phyloP scores from a whole-genome alignment of 2,113 vertebrate genomes.

The Phocoena phocoena region DNA sequence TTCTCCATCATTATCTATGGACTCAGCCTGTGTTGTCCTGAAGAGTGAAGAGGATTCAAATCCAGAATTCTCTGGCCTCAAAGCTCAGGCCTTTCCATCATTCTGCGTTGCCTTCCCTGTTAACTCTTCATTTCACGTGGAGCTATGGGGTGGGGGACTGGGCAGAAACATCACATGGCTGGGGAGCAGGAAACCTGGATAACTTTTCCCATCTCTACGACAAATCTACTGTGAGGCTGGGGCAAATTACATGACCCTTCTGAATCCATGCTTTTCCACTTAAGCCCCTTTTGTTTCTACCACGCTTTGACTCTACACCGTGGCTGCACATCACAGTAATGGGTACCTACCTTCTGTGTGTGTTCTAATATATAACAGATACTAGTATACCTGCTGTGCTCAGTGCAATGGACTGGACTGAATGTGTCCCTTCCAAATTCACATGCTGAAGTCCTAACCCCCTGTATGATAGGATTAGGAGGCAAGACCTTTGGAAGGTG shows the following conservation, averaged over 20 bases:
- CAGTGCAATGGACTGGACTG: background rate
- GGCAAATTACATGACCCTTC: background rate
- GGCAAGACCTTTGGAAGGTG: background rate
- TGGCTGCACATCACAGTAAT: background rate
- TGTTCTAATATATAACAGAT: background rate
- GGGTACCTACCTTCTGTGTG: background rate
- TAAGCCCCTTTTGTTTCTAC: background rate
- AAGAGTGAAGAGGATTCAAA: background rate
- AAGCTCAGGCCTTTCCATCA: background rate
- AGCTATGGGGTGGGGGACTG: accelerated
- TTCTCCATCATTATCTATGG: background rate
- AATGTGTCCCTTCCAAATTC: background rate
- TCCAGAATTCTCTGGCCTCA: background rate
- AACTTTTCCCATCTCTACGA: background rate
- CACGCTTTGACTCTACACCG: background rate
- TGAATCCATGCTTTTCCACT: background rate
- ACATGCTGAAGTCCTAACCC: background rate
- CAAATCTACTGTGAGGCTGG: background rate
- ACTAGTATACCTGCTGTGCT: background rate
- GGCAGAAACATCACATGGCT: background rate
- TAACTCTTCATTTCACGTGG: background rate
- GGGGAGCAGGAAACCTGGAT: background rate
- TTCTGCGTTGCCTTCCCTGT: background rate
- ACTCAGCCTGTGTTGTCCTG: no score
- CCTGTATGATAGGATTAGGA: background rate